Base-by-base conservation (phyloP, 2,113 vertebrate species). In the Taxidea taxus region DNA sequence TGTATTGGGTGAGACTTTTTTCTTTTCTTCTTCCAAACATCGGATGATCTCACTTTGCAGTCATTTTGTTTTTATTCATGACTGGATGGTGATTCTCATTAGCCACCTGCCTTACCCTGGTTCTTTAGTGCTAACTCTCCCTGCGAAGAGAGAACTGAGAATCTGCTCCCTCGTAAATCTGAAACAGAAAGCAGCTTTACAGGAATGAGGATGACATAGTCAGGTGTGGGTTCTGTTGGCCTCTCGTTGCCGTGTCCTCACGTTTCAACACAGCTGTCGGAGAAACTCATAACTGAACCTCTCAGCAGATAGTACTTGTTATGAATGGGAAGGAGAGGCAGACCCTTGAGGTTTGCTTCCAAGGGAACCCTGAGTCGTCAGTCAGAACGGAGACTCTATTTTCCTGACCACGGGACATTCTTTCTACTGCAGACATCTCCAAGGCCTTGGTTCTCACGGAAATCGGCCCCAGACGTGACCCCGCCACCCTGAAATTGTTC, bases 361-460 rank as follows among this genome's bases (percentile, higher is more conserved):
- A 66, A 51, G 34, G 74, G 75, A 68, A 21, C 21, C 66, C 60
- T 0, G 0, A 7, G 56, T 12, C 7, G 49, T 66, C 54, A 15
- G 7, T 58, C 70, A 31, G 77, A 70, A 34, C 77, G 25, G 12
- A 34, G 31, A 20, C n/a, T 37, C 44, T 15, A 2, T 80, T 62
- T 96, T 82, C 39, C 60, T 93, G 44, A 44, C 31, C 23, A 37
- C 0, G n/a, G 75, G 74, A 12, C 10, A 88, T 68, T 97, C 29
- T 97, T 96, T 98, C 51, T 95, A 39, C 98, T 97, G 87, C 98
- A 99, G 99, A 99, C 98, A 98, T 99, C 85, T 99, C 99, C 83
- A 99, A 99, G 98, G 99, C 99, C 86, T 98, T 99, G 97, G 99
- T 99, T 96, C 99, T 99, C 97, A 99, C 99, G 42, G 99, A 99